Evolutionary conservation across 2,797 vertebrate genomes (phyloP).

Genomic region (Chanos chanos): DNA sequence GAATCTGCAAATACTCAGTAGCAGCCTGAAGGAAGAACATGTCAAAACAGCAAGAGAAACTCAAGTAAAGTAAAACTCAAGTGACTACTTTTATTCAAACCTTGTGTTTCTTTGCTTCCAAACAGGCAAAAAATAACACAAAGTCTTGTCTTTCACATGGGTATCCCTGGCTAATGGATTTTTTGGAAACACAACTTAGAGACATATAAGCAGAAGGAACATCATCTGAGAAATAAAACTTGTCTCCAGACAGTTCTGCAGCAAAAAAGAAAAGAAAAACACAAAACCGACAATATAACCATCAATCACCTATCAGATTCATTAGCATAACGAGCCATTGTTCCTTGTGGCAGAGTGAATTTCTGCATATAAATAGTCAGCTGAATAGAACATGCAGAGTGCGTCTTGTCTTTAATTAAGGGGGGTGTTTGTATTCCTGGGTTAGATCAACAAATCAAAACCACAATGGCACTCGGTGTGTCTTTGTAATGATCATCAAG

Average conservation of each 20-base stretch:
- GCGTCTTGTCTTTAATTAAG: not conserved
- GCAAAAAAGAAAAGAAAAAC: conserved; percentile 3
- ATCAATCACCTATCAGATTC: conserved; percentile 29
- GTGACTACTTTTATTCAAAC: no score
- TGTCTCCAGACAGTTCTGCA: not conserved
- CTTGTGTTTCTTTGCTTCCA: not conserved
- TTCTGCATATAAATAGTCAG: conserved; percentile 32
- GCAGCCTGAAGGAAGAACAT: not conserved
- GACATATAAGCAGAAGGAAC: no score
- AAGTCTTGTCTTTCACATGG: no score
- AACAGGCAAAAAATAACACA: not conserved
- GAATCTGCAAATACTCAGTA: not conserved
- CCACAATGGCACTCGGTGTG: not conserved
- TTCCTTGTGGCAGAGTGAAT: conserved; percentile 45
- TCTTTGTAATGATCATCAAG: not conserved
- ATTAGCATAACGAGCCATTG: conserved; percentile 62
- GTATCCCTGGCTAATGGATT: no score
- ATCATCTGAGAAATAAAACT: no score
- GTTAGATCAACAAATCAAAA: conserved; percentile 1
- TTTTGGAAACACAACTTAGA: no score
- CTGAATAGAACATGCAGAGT: conserved; percentile 42
- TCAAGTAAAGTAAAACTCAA: not conserved
- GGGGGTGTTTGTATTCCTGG: not conserved
- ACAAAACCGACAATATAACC: conserved; percentile 4
- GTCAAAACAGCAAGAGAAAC: not conserved